phyloP scores from a whole-genome alignment of 2,888 invertebrate species.

The Trimorus sp. region DNA sequence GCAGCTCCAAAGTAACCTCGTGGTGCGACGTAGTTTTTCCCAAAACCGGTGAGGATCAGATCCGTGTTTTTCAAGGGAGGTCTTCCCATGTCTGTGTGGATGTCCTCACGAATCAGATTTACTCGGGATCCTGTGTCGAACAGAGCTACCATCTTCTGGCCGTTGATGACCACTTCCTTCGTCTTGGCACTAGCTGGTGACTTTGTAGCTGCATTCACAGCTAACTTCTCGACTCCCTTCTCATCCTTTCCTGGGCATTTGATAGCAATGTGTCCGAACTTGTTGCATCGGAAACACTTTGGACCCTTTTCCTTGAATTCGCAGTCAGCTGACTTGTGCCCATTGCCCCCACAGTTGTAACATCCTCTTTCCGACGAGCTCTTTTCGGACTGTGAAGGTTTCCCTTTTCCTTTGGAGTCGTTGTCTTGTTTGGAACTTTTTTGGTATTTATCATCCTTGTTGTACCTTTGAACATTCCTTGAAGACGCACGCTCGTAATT shows the following conservation, averaged over 20 bases:
- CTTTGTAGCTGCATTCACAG: not conserved
- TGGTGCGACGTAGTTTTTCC: conserved; percentile 33
- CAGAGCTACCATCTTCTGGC: conserved; percentile 23
- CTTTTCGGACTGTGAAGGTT: too few species aligned
- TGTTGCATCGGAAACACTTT: conserved; percentile 50
- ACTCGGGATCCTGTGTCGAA: conserved; percentile 49
- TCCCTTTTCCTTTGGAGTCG: too few species aligned
- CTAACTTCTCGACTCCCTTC: not conserved
- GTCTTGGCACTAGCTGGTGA: not conserved
- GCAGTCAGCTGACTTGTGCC: conserved; percentile 37
- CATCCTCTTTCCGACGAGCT: conserved; percentile 9
- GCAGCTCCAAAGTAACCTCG: conserved; percentile 27
- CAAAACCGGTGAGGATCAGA: conserved; percentile 41
- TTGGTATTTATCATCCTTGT: too few species aligned
- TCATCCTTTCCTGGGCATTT: conserved; percentile 31
- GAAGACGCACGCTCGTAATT: conserved; percentile 18
- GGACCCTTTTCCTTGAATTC: conserved; percentile 35
- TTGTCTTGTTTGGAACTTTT: too few species aligned
- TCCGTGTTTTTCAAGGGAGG: conserved; percentile 33
- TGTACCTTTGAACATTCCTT: too few species aligned
- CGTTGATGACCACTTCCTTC: conserved; percentile 18
- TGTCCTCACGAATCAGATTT: conserved; percentile 38
- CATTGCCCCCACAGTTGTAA: conserved; percentile 45
- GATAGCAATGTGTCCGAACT: conserved; percentile 58
- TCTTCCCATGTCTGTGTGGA: conserved; percentile 24